Conservation (phyloP, 2,888 invertebrate genomes). For the Griposia aprilina region DNA sequence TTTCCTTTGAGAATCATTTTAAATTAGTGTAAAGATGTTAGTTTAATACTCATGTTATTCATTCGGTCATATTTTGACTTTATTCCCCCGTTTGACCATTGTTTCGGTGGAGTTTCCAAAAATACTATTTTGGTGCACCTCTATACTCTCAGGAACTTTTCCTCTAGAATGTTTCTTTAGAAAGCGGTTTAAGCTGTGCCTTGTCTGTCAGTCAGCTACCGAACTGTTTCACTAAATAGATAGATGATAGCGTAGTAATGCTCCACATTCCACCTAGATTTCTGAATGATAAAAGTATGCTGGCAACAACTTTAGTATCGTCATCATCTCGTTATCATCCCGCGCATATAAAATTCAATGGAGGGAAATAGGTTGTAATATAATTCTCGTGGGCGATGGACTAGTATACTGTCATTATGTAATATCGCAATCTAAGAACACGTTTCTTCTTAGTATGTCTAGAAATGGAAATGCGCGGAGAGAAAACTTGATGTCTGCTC, state of each 20-base stretch:
- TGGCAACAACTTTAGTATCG: conserved; percentile 32
- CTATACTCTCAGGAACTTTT: not conserved
- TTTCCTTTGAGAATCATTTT: not conserved
- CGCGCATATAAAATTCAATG: conserved; percentile 57
- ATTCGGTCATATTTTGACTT: not conserved
- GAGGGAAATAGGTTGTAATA: conserved; percentile 53
- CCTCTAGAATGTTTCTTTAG: not conserved
- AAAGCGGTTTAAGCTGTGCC: not conserved
- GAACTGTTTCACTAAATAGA: not conserved
- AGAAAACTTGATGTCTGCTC: not conserved
- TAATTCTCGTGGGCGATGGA: conserved; percentile 58
- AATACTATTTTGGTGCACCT: not conserved
- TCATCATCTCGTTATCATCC: conserved; percentile 56
- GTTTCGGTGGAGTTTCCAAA: not conserved
- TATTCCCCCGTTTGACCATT: not conserved
- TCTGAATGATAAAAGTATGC: conserved; percentile 18
- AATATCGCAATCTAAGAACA: conserved; percentile 42
- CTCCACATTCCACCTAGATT: conserved; percentile 3
- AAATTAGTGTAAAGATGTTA: not conserved
- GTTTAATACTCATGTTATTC: not conserved
- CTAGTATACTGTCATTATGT: conserved; percentile 47
- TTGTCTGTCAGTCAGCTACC: not conserved
- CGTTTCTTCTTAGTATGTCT: conserved; percentile 7
- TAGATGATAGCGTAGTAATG: not conserved
- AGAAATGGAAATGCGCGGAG: conserved; percentile 10